Base-by-base conservation (phyloP, 2,113 vertebrate species). In the Coreoperca whiteheadi region DNA sequence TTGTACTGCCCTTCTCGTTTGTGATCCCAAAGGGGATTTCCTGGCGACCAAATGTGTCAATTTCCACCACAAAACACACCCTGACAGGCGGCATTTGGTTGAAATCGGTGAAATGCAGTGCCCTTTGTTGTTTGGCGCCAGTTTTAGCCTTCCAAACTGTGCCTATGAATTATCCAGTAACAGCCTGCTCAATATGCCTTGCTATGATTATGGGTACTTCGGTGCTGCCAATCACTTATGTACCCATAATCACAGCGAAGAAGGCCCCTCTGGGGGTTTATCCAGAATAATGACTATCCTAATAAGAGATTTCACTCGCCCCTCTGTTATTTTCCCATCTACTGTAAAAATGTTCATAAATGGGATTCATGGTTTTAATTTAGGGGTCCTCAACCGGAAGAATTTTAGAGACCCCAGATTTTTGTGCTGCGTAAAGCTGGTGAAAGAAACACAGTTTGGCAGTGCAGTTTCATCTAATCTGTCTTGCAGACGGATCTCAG, bases 181-280 rank as follows among this genome's bases (percentile, higher is more conserved):
- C 46, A 67, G 61, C 56, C 80, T 60, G 21, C 51, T 41, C 4
- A 14, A 67, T 34, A 25, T 50, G 30, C 72, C 74, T 48, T 63
- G 9, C 67, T 73, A 69, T 77, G 83, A 89, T 87, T 69, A 83
- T 28, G 87, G 75, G 72, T 54, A 25, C 48, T 63, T 72, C 66
- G 48, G 41, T 43, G 70, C 79, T 86, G 84, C 82, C 85, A 87
- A 66, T 90, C 89, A 77, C 64, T 68, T 71, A 89, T 77, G 83
- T 20, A n/a, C 69, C 74, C 63, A 85, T 88, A 91, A 90, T 91
- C 87, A 91, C 84, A 85, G 83, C 21, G 73, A 77, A 84, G 69
- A 25, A 82, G 41, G 60, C 68, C 86, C 67, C 87, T 54, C 18
- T 43, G 82, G 89, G 73, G 61, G 81, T 67, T 34, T 79, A 86